Evolutionary conservation across 2,888 invertebrate species (phyloP).

Genomic region (Plemyria rubiginata): DNA sequence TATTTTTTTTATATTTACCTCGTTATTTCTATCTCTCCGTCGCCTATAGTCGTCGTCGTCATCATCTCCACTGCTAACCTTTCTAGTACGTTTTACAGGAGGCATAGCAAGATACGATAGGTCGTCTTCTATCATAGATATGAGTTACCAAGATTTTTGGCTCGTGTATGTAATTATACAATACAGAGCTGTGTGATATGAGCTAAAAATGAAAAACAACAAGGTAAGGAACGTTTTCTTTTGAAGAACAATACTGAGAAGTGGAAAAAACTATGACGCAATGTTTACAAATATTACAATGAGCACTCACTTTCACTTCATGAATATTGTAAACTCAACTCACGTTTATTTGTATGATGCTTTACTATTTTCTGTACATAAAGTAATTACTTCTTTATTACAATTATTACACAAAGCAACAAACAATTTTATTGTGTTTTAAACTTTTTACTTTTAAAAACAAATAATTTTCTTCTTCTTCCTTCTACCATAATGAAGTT

Average conservation of each 20-base stretch:
- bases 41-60: constrained; percentile 90
- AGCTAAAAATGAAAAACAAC: neutral
- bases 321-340: too few species aligned
- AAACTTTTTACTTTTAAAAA: too few species aligned
- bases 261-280: constrained; percentile 45
- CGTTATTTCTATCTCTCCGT: constrained; percentile 91
- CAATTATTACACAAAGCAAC: too few species aligned
- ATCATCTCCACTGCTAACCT: constrained; percentile 86
- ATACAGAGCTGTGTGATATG: neutral
- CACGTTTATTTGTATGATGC: too few species aligned
- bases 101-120: constrained; percentile 63
- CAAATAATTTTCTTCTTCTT: too few species aligned
- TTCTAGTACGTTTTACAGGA: constrained; percentile 71
- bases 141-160: constrained; percentile 39
- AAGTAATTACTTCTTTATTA: too few species aligned
- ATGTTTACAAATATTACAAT: constrained; percentile 36
- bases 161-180: constrained; percentile 34
- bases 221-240: too few species aligned
- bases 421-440: too few species aligned
- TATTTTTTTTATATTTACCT: constrained; percentile 73
- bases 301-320: too few species aligned
- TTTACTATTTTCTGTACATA: too few species aligned
- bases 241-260: too few species aligned
- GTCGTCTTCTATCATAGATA: constrained; percentile 72
- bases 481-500: too few species aligned